Evolutionary conservation across 2,888 invertebrate species (phyloP).

Genomic region (Erpobdella octoculata): DNA sequence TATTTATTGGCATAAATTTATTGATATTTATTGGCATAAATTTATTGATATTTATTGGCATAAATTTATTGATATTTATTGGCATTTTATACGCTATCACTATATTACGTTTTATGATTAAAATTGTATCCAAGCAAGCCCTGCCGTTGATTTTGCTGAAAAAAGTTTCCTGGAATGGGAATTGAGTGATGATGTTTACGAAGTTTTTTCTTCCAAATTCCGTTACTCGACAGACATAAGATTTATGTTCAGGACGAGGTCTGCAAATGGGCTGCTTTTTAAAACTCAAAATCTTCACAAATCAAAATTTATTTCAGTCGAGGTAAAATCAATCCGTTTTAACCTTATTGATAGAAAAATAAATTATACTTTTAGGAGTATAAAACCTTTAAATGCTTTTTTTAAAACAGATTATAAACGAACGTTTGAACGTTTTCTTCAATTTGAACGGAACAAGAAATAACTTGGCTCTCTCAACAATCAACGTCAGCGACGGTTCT

Average conservation of each 20-base stretch:
- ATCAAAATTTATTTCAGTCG: slow-evolving; percentile 72
- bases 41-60: too few species aligned
- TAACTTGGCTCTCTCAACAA: slow-evolving; percentile 68
- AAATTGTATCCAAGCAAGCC: slow-evolving; percentile 47
- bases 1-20: too few species aligned
- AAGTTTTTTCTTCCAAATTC: neutral
- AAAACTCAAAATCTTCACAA: slow-evolving; percentile 55
- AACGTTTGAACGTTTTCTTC: neutral
- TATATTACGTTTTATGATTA: too few species aligned
- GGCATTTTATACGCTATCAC: too few species aligned
- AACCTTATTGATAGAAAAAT: neutral
- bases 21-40: too few species aligned
- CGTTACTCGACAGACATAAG: slow-evolving; percentile 59
- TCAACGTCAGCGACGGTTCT: slow-evolving; percentile 60
- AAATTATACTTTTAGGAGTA: neutral
- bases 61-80: too few species aligned
- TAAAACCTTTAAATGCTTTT: neutral
- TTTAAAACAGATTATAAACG: neutral
- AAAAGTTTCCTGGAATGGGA: slow-evolving; percentile 93
- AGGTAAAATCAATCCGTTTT: slow-evolving; percentile 44
- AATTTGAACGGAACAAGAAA: slow-evolving; percentile 46
- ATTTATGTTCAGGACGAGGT: slow-evolving; percentile 82
- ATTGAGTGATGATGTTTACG: slow-evolving; percentile 55
- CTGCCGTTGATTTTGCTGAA: slow-evolving; percentile 67
- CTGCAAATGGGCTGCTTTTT: slow-evolving; percentile 85